These are phyloP conservation scores for Platyscelio sp. DNA, from an alignment of 2,888 invertebrate species.

Conservation along the genomic window DNA sequence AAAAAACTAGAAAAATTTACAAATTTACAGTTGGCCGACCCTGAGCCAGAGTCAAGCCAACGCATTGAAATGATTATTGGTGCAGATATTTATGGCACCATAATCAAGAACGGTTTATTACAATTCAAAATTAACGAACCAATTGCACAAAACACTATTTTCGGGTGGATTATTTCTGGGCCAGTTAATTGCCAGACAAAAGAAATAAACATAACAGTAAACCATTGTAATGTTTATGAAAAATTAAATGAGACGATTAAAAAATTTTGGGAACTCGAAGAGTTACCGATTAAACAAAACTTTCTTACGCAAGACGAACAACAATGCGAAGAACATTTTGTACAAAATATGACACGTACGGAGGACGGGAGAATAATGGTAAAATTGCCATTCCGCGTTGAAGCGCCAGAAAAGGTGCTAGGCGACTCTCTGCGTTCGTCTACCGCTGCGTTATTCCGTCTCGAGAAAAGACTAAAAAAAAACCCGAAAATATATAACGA, in stretches of 20 bases:
- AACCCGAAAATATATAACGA: background rate
- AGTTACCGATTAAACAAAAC: background rate
- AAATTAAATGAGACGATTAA: background rate
- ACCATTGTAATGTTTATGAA: background rate
- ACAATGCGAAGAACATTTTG: background rate
- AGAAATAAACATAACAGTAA: background rate
- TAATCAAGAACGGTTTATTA: background rate
- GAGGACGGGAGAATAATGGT: background rate
- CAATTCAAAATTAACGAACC: background rate
- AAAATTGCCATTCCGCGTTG: background rate
- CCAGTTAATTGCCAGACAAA: background rate
- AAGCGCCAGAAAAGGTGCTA: background rate
- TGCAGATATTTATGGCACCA: background rate
- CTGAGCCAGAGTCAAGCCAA: background rate
- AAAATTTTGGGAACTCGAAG: constrained; percentile 1
- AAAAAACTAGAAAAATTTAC: too few species aligned
- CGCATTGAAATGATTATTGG: constrained; percentile 17
- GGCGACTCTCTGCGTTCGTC: background rate
- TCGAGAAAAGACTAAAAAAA: background rate
- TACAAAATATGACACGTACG: background rate
- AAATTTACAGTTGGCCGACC: background rate
- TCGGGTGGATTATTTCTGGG: constrained; percentile 30
- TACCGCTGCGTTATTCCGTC: background rate
- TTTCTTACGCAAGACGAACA: too few species aligned
- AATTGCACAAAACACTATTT: constrained; percentile 15